Base-by-base conservation (phyloP, 35 echinoderm and acorn worm species). In the Ptychodera flava region DNA sequence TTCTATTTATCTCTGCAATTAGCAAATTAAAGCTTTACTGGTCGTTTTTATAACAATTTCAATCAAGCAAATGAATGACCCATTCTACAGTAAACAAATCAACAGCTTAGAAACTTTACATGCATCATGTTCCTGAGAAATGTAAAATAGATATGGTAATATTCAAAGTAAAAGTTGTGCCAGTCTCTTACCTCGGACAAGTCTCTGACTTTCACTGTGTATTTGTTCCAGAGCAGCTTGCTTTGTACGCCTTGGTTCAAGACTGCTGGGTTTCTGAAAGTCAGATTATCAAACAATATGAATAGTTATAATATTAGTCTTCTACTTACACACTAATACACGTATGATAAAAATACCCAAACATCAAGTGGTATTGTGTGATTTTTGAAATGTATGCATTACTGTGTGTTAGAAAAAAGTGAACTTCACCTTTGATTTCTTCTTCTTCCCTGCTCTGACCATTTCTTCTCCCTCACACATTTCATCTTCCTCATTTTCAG, bases 181-280 rank as follows among this genome's bases (percentile, higher is more conserved):
- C n/a, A n/a, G n/a, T n/a, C n/a, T n/a, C 78, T n/a, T 31, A 99
- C 96, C 92, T 99, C 96, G 91, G 34, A 99, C 87, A 90, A 94
- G 81, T 34, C 96, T 52, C 31, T 99, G 96, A 88, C 89, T 92
- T 64, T 99, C 93, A 86, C 96, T 99, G 83, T 94, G 96, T 36
- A 99, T 99, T 33, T 94, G 85, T 37, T 94, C 85, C 22, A 92
- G 37, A 2, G 94, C 96, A 77, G 76, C 37, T 81, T 94, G 87
- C 36, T 84, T 88, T 16, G 89, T 75, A 80, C 82, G 15, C 45
- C 85, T 86, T 36, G 38, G 77, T 85, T 64, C 45, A 64, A 64
- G 45, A 64, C 75, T 84, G 29, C 79, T 85, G 12, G 84, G 76
- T 84, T 85, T 34, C 1, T 90, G 78, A 37, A 77, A 79, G 79